Evolutionary conservation across 1,140 invertebrate genomes (phyloP).

Genomic region (Neuroterus valhalla): DNA sequence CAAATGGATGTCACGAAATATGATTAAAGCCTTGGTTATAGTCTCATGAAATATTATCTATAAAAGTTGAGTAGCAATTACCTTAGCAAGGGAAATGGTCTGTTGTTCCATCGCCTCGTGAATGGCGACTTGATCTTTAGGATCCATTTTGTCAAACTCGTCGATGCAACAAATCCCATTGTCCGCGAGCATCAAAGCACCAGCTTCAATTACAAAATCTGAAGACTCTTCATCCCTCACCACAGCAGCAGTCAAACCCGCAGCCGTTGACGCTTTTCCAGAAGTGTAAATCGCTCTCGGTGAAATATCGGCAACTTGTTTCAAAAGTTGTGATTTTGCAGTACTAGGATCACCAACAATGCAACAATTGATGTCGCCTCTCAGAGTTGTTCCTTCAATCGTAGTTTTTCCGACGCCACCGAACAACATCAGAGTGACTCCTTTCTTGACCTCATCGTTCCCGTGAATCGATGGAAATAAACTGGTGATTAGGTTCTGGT

Average conservation of each 20-base stretch:
- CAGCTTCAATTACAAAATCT: slow-evolving; percentile 99
- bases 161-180: slow-evolving; percentile 99
- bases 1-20: slow-evolving; percentile 23
- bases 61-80: slow-evolving; percentile 51
- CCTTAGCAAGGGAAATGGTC: slow-evolving; percentile 98
- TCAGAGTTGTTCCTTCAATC: slow-evolving; percentile 88
- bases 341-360: slow-evolving; percentile 99
- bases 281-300: slow-evolving; percentile 98
- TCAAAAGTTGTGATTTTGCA: slow-evolving; percentile 97
- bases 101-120: slow-evolving; percentile 99
- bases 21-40: slow-evolving; percentile 24
- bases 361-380: slow-evolving; percentile 98
- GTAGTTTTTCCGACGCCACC: slow-evolving; percentile 98
- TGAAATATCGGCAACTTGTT: slow-evolving; percentile 96
- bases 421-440: slow-evolving; percentile 96
- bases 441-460: slow-evolving; percentile 98
- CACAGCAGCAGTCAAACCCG: slow-evolving; percentile 98
- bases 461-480: slow-evolving; percentile 98
- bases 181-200: slow-evolving; percentile 98
- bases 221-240: slow-evolving; percentile 97
- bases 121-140: slow-evolving; percentile 97
- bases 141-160: slow-evolving; percentile 99
- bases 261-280: slow-evolving; percentile 97
- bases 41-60: not conserved
- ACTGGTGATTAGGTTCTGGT: slow-evolving; percentile 92